Conservation (phyloP, 35 echinoderm and acorn worm genomes). For the Apostichopus californicus region DNA sequence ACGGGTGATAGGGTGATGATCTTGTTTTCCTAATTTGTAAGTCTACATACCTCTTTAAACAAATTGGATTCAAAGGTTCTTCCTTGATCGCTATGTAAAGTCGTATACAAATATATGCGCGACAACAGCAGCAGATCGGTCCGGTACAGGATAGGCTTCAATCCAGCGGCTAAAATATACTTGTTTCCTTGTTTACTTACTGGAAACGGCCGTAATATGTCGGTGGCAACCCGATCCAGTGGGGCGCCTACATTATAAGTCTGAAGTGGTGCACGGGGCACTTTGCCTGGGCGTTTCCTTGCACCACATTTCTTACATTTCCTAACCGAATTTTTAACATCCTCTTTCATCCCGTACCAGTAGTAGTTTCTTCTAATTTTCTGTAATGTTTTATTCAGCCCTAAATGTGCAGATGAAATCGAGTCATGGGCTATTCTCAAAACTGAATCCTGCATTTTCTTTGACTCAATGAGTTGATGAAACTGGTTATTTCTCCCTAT, state of each 20-base stretch:
- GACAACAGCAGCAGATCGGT: conserved; percentile 12
- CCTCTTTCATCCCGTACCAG: conserved; percentile 55
- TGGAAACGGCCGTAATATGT: conserved; percentile 63
- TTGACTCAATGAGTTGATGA: neutral
- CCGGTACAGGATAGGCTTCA: conserved; percentile 37
- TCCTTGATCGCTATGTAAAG: conserved; percentile 56
- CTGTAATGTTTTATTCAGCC: conserved; percentile 22
- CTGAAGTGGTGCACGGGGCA: conserved; percentile 24
- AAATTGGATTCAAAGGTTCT: conserved; percentile 63
- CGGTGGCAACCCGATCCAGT: conserved; percentile 55
- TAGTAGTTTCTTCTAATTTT: conserved; percentile 23
- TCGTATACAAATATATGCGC: neutral
- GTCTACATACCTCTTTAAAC: conserved; percentile 50
- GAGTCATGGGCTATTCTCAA: neutral
- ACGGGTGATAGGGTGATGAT: conserved; percentile 52
- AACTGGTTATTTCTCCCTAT: neutral
- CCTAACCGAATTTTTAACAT: conserved; percentile 16
- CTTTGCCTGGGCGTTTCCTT: conserved; percentile 41
- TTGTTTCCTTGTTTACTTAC: conserved; percentile 39
- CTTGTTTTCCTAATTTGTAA: conserved; percentile 52
- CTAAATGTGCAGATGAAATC: neutral
- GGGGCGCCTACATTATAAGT: conserved; percentile 58
- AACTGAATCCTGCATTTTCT: neutral
- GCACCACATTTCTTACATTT: conserved; percentile 50
- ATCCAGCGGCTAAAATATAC: conserved; percentile 65